Evolutionary conservation across 2,113 vertebrate genomes (phyloP).

Genomic region (Anas platyrhynchos): DNA sequence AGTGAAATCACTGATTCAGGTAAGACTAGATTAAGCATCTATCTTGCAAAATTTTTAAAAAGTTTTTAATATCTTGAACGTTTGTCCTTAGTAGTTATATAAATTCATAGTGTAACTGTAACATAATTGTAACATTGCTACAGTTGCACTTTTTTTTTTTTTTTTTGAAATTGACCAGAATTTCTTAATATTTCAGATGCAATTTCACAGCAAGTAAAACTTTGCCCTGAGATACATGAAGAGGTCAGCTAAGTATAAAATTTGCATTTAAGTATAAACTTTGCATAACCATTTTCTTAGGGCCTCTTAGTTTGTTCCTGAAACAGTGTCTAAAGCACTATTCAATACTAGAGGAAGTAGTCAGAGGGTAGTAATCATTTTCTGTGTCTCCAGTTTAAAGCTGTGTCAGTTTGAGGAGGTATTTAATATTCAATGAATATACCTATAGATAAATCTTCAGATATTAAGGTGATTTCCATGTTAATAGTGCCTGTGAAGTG

Average conservation of each 20-base stretch:
- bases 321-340: not conserved
- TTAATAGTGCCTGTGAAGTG: not conserved
- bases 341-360: not conserved
- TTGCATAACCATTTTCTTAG: not conserved
- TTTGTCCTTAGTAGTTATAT: not conserved
- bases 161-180: conserved; percentile 8
- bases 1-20: conserved; percentile 64
- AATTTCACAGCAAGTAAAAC: conserved; percentile 69
- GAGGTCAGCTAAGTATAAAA: conserved; percentile 75
- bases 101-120: not conserved
- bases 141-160: not conserved
- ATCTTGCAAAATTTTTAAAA: not conserved
- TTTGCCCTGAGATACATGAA: conserved; percentile 67
- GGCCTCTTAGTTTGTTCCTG: not conserved
- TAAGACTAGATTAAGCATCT: conserved; percentile 37
- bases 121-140: not conserved
- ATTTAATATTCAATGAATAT: not conserved
- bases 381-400: not conserved
- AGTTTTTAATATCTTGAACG: not conserved
- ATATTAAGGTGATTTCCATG: not conserved
- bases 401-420: not conserved
- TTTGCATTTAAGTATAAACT: conserved; percentile 13
- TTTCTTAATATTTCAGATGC: conserved; percentile 74
- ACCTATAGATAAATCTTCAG: not conserved
- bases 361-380: not conserved